Base-by-base conservation (phyloP, 64 coral and sea anemone genomes). In the Cladopsammia gracilis region DNA sequence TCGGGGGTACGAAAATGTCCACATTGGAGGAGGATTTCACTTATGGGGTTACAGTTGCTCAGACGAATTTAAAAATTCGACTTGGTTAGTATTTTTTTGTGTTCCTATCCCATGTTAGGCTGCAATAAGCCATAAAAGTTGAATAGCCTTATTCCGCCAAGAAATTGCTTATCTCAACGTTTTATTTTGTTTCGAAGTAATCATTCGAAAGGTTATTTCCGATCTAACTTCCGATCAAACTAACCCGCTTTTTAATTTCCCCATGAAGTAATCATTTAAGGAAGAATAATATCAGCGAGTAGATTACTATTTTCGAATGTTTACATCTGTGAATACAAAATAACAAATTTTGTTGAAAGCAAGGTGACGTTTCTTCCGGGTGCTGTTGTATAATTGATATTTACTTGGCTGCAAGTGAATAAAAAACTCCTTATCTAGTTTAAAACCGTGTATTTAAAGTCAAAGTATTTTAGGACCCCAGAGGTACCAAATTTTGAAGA, bases 1-100 rank as follows among this genome's bases (percentile, higher is more conserved):
- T 88, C 88, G 88, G 73, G 45, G 88, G 84, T 46, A 78, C 90
- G 67, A 99, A 99, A 67, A 81, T 89, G 51, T 90, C 91, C 48
- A 79, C 75, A 91, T 81, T 96, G 61, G 98, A 99, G 65, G 98
- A 99, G 16, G 98, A 99, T 87, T 99, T 99, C 48, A 96, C 88
- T 70, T 94, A 99, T 78, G 95, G 94, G 70, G 98, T 99, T 45
- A 99, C 98, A 51, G 98, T 99, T 14, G 98, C 98, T 34, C 98
- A 99, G 67, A 96, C 98, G 64, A 99, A 96, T 58, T 89, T 99
- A 45, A 86, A 96, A 18, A 82, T 96, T 75, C 88, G 98, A 23
- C 88, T 99, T 87, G 98, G 98, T 99, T 83, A 89, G 94, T 82
- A 73, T 53, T 74, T 19, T 44, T 26, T 9, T n/a, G n/a, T 34